Percentiles rank a stretch among this genome's conserved stretches.
These are phyloP conservation scores for Excalfactoria chinensis DNA, from an alignment of 2,113 vertebrate species.

Conservation along the genomic window DNA sequence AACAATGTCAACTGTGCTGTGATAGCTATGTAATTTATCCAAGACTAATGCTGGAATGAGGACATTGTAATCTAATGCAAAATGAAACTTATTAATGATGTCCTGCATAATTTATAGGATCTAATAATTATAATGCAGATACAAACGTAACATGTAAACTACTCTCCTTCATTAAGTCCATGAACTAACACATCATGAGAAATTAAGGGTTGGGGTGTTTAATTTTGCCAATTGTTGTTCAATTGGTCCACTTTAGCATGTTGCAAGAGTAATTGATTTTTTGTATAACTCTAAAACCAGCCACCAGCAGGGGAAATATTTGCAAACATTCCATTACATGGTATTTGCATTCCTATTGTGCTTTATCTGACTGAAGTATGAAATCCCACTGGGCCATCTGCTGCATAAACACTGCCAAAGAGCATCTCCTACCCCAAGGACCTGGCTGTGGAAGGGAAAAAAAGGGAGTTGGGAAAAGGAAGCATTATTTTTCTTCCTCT, in stretches of 20 bases:
- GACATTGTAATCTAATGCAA: constrained; percentile 47
- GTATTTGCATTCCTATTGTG: neutral
- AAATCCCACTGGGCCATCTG: neutral
- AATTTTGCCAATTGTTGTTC: neutral
- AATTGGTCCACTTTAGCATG: neutral
- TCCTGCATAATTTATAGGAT: constrained; percentile 67
- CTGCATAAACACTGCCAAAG: neutral
- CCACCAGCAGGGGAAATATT: neutral
- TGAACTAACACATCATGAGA: neutral
- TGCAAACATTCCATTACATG: neutral
- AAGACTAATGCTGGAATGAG: constrained; percentile 25
- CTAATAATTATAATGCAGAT: constrained; percentile 35
- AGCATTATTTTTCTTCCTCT: neutral
- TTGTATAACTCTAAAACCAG: neutral
- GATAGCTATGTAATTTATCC: constrained; percentile 67
- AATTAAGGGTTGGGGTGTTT: neutral
- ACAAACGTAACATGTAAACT: constrained; percentile 49
- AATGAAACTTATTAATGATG: constrained; percentile 71
- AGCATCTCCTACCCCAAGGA: neutral
- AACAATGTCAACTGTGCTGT: constrained; percentile 31
- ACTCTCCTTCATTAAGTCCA: constrained; percentile 38
- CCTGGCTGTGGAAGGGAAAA: neutral
- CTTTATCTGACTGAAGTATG: neutral
- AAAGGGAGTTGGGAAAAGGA: neutral
- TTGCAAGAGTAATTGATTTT: neutral